phyloP scores from a whole-genome alignment of 2,113 vertebrate genomes.

The Chionomys nivalis region DNA sequence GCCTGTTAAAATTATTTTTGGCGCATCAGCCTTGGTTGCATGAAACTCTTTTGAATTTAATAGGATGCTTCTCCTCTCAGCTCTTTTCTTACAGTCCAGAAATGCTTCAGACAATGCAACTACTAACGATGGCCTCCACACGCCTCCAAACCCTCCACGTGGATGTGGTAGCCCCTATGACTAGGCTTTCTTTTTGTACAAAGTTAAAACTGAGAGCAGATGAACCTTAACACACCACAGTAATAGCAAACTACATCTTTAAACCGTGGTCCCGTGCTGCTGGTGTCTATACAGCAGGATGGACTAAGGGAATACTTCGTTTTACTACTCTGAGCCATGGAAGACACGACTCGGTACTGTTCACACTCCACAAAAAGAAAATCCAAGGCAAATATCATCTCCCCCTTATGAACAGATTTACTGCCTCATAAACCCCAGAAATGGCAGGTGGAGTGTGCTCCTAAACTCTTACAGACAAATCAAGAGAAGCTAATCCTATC shows the following conservation, averaged over 20 bases:
- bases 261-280: not conserved
- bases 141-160: not conserved
- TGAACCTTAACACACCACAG: not conserved
- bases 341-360: not conserved
- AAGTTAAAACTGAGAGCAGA: conserved; percentile 11
- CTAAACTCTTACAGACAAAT: conserved; percentile 40
- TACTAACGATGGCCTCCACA: not conserved
- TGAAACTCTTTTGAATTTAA: not conserved
- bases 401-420: conserved; percentile 41
- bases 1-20: not conserved
- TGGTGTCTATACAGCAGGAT: not conserved
- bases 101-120: not conserved
- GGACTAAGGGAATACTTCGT: not conserved
- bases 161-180: not conserved
- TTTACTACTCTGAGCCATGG: not conserved
- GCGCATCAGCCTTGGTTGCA: not conserved
- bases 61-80: not conserved
- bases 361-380: conserved; percentile 52
- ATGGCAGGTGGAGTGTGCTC: not conserved
- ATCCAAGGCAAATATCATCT: conserved; percentile 55
- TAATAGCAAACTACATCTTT: not conserved
- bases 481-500: not conserved
- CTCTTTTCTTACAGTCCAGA: conserved; percentile 4
- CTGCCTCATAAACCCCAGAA: conserved; percentile 48
- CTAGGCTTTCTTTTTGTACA: not conserved